These are phyloP conservation scores for Amiota minor DNA, from an alignment of 2,888 invertebrate genomes.

Conservation along the genomic window DNA sequence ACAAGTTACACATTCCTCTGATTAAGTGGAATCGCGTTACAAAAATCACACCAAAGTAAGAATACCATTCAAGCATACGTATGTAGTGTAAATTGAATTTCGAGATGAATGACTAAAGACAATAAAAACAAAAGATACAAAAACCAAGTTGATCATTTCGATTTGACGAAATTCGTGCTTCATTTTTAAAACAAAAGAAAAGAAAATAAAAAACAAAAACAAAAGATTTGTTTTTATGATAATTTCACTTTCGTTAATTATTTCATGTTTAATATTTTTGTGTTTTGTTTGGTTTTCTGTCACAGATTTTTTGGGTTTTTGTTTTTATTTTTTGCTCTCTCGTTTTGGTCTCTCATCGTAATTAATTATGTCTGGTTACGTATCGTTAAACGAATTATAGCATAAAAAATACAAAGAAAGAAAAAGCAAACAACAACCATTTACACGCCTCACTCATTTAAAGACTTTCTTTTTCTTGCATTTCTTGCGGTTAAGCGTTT, in stretches of 20 bases:
- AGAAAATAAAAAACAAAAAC: neutral
- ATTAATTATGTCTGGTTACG: constrained; percentile 54
- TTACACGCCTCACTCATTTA: no score
- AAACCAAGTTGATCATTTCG: neutral
- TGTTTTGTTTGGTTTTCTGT: constrained; percentile 23
- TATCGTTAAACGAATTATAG: constrained; percentile 51
- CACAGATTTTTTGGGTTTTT: neutral
- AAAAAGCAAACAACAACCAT: constrained; percentile 26
- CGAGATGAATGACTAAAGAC: neutral
- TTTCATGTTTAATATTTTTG: constrained; percentile 32
- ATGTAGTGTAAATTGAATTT: no score
- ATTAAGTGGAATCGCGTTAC: no score
- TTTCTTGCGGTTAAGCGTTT: no score
- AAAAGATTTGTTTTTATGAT: constrained; percentile 27
- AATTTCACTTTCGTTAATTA: constrained; percentile 62
- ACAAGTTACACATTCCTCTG: no score
- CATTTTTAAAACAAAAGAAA: neutral
- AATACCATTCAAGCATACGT: no score
- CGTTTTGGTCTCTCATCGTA: constrained; percentile 40
- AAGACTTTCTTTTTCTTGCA: no score
- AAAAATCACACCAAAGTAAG: no score
- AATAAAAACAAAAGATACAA: neutral
- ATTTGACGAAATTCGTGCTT: neutral
- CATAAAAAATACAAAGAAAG: constrained; percentile 29
- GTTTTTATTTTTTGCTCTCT: constrained; percentile 6